Evolutionary conservation across 1,140 invertebrate species (phyloP).

Genomic region (Drosophila guanche): DNA sequence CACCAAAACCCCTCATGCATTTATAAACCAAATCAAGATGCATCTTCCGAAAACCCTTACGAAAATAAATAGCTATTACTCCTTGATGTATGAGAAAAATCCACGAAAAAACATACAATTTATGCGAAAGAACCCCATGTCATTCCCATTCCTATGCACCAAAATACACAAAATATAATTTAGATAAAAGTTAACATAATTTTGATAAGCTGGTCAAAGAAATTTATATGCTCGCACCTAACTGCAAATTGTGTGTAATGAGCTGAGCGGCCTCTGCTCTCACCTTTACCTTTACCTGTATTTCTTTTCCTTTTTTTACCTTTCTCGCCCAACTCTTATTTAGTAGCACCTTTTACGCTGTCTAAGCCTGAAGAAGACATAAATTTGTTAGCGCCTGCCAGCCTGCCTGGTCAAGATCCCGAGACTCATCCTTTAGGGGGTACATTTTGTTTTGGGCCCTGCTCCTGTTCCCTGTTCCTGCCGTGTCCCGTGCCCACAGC

Average conservation of each 20-base stretch:
- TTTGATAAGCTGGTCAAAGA: slow-evolving; percentile 58
- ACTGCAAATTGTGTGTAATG: slow-evolving; percentile 82
- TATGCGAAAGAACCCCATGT: slow-evolving; percentile 23
- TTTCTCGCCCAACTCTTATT: slow-evolving; percentile 39
- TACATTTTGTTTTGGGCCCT: slow-evolving; percentile 35
- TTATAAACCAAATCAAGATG: too few relatives aligned
- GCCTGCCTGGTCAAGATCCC: slow-evolving; percentile 58
- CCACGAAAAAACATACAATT: slow-evolving; percentile 8
- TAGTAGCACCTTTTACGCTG: slow-evolving; percentile 71
- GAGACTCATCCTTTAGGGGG: slow-evolving; percentile 46
- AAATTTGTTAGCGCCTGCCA: slow-evolving; percentile 76
- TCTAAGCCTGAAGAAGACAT: slow-evolving; percentile 77
- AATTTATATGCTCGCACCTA: slow-evolving; percentile 82
- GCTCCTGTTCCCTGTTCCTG: slow-evolving; percentile 43
- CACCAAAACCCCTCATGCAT: too few relatives aligned
- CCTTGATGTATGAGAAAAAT: slow-evolving; percentile 17
- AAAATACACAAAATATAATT: slow-evolving; percentile 54
- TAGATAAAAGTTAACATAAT: slow-evolving; percentile 75
- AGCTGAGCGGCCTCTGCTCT: slow-evolving; percentile 61
- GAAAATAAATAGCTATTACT: neutral
- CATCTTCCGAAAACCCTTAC: too few relatives aligned
- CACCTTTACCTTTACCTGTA: slow-evolving; percentile 7
- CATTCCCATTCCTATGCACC: neutral
- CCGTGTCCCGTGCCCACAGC: slow-evolving; percentile 44
- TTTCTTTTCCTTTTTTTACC: slow-evolving; percentile 13